A percentile compares a stretch with the other conserved stretches of the same genome.
phyloP scores from a whole-genome alignment of 2,888 invertebrate species.

The Synanthedon formicaeformis region DNA sequence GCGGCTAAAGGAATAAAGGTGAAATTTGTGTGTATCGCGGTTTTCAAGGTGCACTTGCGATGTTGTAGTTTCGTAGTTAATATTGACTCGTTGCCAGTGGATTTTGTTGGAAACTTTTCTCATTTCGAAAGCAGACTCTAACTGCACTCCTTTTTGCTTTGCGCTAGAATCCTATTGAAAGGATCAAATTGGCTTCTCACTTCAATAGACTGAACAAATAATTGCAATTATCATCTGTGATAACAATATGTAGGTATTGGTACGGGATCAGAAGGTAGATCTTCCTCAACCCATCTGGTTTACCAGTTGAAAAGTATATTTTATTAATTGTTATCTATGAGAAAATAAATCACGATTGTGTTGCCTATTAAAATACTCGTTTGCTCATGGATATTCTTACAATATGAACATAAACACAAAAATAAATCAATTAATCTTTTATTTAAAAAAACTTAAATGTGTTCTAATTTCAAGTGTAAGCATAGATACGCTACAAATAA shows the following conservation, averaged over 20 bases:
- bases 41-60: slow-evolving; percentile 9
- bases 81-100: slow-evolving; percentile 63
- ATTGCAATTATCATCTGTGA: not conserved
- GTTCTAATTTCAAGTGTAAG: too few species aligned
- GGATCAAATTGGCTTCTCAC: not conserved
- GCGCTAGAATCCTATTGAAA: not conserved
- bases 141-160: slow-evolving; percentile 6
- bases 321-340: too few species aligned
- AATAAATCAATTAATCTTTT: too few species aligned
- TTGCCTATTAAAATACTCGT: too few species aligned
- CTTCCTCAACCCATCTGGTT: too few species aligned
- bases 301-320: too few species aligned
- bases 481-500: too few species aligned
- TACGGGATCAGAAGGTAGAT: too few species aligned
- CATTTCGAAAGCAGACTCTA: slow-evolving; percentile 52
- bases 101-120: slow-evolving; percentile 65
- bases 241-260: not conserved
- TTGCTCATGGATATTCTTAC: too few species aligned
- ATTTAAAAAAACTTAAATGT: too few species aligned
- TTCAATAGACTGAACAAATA: not conserved
- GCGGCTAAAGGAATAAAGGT: not conserved
- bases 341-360: too few species aligned
- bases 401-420: too few species aligned
- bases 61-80: slow-evolving; percentile 48
- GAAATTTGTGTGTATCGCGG: not conserved